Conservation (phyloP, 2,888 invertebrate genomes). For the Clusia tigrina region DNA sequence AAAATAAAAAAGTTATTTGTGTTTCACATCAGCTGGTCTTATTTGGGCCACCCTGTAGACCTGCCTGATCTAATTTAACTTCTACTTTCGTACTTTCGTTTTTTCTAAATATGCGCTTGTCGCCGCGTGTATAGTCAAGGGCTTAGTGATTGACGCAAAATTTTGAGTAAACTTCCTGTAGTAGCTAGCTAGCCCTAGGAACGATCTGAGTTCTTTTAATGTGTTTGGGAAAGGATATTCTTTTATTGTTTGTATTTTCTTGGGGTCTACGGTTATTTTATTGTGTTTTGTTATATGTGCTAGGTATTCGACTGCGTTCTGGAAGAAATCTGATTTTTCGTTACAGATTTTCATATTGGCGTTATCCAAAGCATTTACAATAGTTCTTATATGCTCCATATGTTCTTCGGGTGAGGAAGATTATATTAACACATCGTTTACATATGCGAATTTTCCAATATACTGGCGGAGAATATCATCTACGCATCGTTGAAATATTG, state of each 20-base stretch:
- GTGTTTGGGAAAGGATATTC: no score
- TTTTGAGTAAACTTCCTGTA: background rate
- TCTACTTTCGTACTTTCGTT: background rate
- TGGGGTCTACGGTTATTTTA: no score
- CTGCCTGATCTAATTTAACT: background rate
- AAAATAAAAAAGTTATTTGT: no score
- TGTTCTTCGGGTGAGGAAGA: no score
- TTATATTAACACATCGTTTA: background rate
- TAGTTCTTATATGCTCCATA: no score
- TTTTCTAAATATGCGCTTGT: background rate
- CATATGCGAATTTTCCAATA: background rate
- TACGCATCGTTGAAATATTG: no score
- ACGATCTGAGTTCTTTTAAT: no score
- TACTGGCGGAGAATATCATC: background rate
- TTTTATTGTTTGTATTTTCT: no score
- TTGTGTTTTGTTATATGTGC: no score
- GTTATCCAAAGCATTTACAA: background rate
- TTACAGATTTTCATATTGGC: background rate
- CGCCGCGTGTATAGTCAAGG: background rate
- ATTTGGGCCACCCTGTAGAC: no score
- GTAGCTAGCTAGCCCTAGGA: background rate
- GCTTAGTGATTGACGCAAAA: background rate
- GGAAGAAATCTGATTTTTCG: background rate
- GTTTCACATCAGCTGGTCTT: no score
- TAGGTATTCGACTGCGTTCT: no score